Evolutionary conservation across 2,797 vertebrate species (phyloP), one percentile per base, ranked within the genome.

Genomic region (Taeniopygia guttata): DNA sequence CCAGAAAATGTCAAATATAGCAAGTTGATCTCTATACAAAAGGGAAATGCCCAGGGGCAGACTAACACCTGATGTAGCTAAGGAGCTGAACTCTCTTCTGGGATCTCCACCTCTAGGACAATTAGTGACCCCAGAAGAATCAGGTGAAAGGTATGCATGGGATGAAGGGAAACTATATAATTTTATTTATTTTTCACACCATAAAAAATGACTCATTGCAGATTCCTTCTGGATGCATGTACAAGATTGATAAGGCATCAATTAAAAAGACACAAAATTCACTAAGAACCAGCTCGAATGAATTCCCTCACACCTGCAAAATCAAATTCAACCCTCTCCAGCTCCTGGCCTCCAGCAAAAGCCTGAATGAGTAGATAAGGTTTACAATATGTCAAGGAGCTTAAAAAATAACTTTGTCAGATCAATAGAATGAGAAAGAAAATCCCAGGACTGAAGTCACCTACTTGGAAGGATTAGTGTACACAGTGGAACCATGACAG

Each of bases 401-500:
- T 86, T 84, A 89, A 93, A 83, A 95, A 94, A 88, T 63, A 92
- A 74, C 63, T 90, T 89, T 63, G 64, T 78, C 59, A 79, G 43
- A 90, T 89, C 87, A 94, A 94, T 30, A 78, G 70, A 82, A 87
- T 45, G 46, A 85, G 62, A 93, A 92, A 90, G 78, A 88, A 97
- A 94, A 91, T 75, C 83, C 78, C 42, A 76, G 59, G 38, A 38
- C 80, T 91, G 78, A 87, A 90, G 72, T 83, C 60, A 89, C n/a
- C 87, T 89, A 26, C 66, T 93, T 84, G 79, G 90, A 87, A 96
- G 55, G 68, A 94, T 88, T 87, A 89, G 29, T 52, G 55, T 83
- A 75, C 5, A 0, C 56, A 73, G 59, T 56, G 76, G 72, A 92
- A 93, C 58, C 40, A 48, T 75, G 92, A 86, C 70, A 94, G 60